Evolutionary conservation across 35 echinoderm and acorn worm species (phyloP).

Genomic region (Acanthaster planci): DNA sequence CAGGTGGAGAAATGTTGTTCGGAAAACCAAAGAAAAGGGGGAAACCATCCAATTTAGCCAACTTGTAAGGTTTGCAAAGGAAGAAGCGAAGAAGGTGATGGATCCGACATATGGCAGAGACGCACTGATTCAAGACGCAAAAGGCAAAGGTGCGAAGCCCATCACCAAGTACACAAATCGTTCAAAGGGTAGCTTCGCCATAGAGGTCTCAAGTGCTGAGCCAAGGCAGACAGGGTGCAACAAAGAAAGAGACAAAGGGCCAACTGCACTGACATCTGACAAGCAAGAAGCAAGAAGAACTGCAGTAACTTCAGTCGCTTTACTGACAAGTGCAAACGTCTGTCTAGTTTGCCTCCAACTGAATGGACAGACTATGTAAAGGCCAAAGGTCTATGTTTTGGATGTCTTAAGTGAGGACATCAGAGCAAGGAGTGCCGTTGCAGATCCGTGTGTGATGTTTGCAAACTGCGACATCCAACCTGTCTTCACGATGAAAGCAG

Average conservation of each 20-base stretch:
- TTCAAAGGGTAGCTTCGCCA: constrained; percentile 14
- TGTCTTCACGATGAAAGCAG: constrained; percentile 40
- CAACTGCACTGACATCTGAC: not conserved
- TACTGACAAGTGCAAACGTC: not conserved
- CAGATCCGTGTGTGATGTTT: constrained; percentile 38
- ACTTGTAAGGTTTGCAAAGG: not conserved
- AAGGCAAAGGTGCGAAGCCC: not conserved
- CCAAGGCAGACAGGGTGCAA: not conserved
- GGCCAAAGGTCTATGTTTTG: constrained; percentile 42
- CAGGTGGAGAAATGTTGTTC: constrained; percentile 32
- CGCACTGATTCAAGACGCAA: constrained; percentile 10
- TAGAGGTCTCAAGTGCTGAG: not conserved
- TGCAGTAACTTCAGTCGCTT: not conserved
- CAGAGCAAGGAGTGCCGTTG: constrained; percentile 36
- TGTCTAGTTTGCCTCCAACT: not conserved
- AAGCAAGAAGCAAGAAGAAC: not conserved
- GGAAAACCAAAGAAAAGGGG: not conserved
- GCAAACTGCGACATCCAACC: constrained; percentile 53
- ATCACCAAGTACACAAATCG: not conserved
- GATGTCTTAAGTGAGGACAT: constrained; percentile 56
- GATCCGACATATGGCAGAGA: constrained; percentile 29
- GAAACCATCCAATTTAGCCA: constrained; percentile 23
- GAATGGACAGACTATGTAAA: constrained; percentile 18
- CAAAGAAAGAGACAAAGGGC: not conserved
- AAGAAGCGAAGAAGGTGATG: constrained; percentile 21